Evolutionary conservation across 2,797 vertebrate genomes (phyloP), one percentile per base, ranked within the genome.

Genomic region (Brachymystax lenok): DNA sequence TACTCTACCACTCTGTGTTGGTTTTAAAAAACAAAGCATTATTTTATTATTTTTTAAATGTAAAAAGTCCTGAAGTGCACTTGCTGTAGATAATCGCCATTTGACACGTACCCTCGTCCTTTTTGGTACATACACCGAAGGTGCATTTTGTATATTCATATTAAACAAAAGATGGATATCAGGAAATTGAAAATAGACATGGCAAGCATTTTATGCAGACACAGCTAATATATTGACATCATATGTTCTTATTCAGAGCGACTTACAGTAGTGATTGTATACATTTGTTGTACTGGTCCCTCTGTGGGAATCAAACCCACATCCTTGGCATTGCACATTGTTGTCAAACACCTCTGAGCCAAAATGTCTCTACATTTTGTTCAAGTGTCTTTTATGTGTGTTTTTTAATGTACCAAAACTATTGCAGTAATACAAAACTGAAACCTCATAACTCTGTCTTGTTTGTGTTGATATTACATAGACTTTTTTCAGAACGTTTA

Each of bases 21-120:
- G 82, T 83, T 87, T 82, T 80, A 76, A 81, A 84, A 86, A 79
- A 83, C 54, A 16, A 88, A 75, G 76, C 70, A 30, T 76, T 73
- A 73, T 90, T 85, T 86, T 76, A 24, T 76, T 73, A 71, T 90
- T 85, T 85, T 87, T 77, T 69, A 89, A 92, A 89, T 90, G 88
- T 90, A 86, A 92, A 90, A 85, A 82, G 86, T 88, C 87, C 88
- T 75, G 63, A 95, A 94, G 92, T 94, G 93, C 91, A 92, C 90
- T 95, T 95, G 88, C 86, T 91, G 86, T 90, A 88, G 90, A 91
- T 88, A 90, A 91, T 87, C 67, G 19, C 75, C 77, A 88, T 63
- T 4, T 63, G 59, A 21, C 59, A 1, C 1, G 21, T 63, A 63
- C 59, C 4, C 78, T 71, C 77, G 51, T 85, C 79, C 82, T 86